Base-by-base conservation (phyloP, 2,888 invertebrate genomes). In the Galeruca laticollis region DNA sequence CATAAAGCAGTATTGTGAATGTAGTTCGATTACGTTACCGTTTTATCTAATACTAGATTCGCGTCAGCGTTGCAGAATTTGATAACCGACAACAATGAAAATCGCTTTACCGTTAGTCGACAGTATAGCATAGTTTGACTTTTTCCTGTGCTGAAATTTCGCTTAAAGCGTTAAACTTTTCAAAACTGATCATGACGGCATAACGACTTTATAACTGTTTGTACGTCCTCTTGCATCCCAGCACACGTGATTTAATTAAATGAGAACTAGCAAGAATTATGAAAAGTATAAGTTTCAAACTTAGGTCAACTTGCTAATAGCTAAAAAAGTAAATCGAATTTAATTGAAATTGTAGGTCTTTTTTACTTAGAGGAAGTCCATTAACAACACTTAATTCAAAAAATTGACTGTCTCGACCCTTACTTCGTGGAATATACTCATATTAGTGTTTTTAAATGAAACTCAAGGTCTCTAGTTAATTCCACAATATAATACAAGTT, bases 131-230 rank as follows among this genome's bases (percentile, higher is more conserved):
- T 56, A 40, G 49, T 63, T 63, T 31, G 15, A 20, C 20, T 59
- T 59, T 35, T 59, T 40, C 18, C 18, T 9, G 5, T 13, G 40
- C 20, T 33, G 37, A 59, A 59, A 59, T 59, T 59, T 59, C 18
- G 40, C 35, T 20, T 13, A 15, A 35, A 35, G 59, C 18, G 4
- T 5, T 2, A 40, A 63, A 63, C 10, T 63, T 63, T 54, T 21
- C 21, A 26, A 62, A 52, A 20, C 52, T 63, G 13, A 26, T 26
- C 26, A 26, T 26, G 21, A 62, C 47, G 21, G 18, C 54, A 18
- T 66, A 66, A 70, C 61, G 65, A 70, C 65, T 61, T 70, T 66
- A 54, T 65, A 65, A 70, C 60, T 60, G 37, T 35, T 43, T 61
- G 56, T 26, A 47, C 15, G 8, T 20, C 13, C 52, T 52, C 20